phyloP scores from a whole-genome alignment of 53 echinoderm and acorn worm species.

The Antedon mediterranea region DNA sequence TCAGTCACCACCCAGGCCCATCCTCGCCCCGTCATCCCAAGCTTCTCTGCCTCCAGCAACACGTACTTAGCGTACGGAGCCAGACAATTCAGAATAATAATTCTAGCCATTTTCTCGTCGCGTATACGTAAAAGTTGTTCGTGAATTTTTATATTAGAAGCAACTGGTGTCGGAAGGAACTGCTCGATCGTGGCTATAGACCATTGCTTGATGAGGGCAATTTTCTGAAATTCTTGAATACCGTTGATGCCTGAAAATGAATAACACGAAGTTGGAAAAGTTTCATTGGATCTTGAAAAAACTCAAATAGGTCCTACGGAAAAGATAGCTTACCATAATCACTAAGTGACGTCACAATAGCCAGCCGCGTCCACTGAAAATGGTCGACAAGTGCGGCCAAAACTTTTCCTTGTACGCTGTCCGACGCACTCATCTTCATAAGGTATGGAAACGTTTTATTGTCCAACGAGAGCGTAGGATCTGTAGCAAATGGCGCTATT shows the following conservation, averaged over 20 bases:
- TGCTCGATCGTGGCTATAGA: neutral
- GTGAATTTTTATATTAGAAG: neutral
- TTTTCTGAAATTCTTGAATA: conserved; percentile 1
- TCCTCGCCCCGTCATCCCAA: conserved; percentile 1
- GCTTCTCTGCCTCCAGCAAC: neutral
- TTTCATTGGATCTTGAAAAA: no score
- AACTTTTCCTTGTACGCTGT: neutral
- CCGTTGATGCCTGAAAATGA: conserved; percentile 2
- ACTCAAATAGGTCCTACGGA: no score
- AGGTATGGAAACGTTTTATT: neutral
- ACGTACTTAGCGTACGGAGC: conserved; percentile 1
- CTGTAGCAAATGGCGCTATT: neutral
- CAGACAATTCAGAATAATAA: conserved; percentile 3
- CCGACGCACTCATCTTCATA: neutral
- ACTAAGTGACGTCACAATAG: neutral
- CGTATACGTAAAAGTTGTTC: neutral
- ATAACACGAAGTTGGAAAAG: no score
- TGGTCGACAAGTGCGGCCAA: neutral
- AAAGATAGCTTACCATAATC: neutral
- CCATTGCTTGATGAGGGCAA: neutral
- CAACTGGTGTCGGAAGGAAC: neutral
- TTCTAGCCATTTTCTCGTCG: neutral
- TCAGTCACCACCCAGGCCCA: conserved; percentile 8
- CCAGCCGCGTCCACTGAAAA: neutral
- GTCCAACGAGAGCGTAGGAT: neutral